Percentiles rank a stretch among this genome's conserved stretches.
Conservation (phyloP, 1,140 invertebrate genomes). For the Pseudomyrmex concolor region DNA sequence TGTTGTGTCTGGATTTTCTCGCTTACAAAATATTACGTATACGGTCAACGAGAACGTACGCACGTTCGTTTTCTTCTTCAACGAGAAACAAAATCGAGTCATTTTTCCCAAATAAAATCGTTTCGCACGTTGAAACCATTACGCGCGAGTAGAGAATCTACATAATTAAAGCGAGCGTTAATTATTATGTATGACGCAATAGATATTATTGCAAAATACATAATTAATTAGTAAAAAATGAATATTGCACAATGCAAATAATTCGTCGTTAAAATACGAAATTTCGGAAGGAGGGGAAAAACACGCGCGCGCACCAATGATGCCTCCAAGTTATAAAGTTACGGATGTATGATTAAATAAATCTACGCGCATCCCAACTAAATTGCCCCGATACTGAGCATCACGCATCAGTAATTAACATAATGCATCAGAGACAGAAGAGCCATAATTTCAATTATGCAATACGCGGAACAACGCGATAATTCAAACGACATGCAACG, state of each 20-base stretch:
- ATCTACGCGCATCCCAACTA: conserved; percentile 40
- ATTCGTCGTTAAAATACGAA: neutral
- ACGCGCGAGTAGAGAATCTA: too few species aligned
- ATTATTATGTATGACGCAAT: too few species aligned
- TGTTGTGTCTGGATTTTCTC: conserved; percentile 11
- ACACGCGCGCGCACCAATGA: too few species aligned
- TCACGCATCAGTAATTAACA: conserved; percentile 54
- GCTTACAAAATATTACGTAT: neutral
- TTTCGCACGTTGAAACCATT: too few species aligned
- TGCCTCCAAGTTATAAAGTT: conserved; percentile 31
- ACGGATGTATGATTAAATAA: conserved; percentile 46
- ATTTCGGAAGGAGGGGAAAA: neutral
- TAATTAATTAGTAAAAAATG: conserved; percentile 18
- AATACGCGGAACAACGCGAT: conserved; percentile 47
- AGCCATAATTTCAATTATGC: conserved; percentile 61
- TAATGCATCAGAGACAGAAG: conserved; percentile 48
- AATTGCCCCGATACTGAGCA: conserved; percentile 33
- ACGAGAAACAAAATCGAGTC: too few species aligned
- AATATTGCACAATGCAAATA: conserved; percentile 26
- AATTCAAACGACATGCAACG: conserved; percentile 50
- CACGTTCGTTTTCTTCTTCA: too few species aligned
- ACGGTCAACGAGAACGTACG: too few species aligned
- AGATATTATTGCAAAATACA: neutral
- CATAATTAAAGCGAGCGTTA: too few species aligned
- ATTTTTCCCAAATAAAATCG: too few species aligned